Evolutionary conservation across 2,888 invertebrate species (phyloP).

Genomic region (Lamellibrachia columna): DNA sequence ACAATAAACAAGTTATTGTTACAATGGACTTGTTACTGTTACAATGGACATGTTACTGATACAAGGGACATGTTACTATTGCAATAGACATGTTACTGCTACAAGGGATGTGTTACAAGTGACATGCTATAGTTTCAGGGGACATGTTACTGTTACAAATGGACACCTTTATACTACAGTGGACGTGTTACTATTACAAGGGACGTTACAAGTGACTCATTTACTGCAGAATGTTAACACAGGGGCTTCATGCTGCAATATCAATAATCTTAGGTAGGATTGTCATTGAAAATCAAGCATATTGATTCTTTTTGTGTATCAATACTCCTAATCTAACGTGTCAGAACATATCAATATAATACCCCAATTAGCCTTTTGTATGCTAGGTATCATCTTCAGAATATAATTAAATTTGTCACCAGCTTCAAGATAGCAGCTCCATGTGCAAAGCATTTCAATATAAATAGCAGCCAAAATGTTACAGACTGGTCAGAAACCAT

Average conservation of each 20-base stretch:
- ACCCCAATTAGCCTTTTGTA: neutral
- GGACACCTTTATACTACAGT: too few relatives aligned
- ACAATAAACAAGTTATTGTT: neutral
- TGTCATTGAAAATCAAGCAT: neutral
- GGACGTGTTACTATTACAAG: too few relatives aligned
- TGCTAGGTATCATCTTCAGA: neutral
- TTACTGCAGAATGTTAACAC: neutral
- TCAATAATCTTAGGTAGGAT: neutral
- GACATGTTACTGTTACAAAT: too few relatives aligned
- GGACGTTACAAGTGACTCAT: neutral
- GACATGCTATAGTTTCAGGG: too few relatives aligned
- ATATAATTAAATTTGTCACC: constrained; percentile 3
- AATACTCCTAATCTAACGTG: constrained; percentile 13
- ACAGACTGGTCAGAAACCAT: neutral
- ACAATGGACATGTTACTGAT: too few relatives aligned
- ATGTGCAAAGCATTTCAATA: too few relatives aligned
- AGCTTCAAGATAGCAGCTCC: neutral
- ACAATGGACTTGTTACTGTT: neutral
- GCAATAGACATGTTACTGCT: too few relatives aligned
- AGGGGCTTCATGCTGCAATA: neutral
- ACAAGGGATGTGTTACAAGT: too few relatives aligned
- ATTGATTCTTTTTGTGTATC: neutral
- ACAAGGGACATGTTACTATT: too few relatives aligned
- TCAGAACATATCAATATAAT: neutral
- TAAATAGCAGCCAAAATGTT: neutral